Evolutionary conservation across 2,113 vertebrate species (phyloP), one percentile per base, ranked within the genome.

Genomic region (Podilymbus podiceps): DNA sequence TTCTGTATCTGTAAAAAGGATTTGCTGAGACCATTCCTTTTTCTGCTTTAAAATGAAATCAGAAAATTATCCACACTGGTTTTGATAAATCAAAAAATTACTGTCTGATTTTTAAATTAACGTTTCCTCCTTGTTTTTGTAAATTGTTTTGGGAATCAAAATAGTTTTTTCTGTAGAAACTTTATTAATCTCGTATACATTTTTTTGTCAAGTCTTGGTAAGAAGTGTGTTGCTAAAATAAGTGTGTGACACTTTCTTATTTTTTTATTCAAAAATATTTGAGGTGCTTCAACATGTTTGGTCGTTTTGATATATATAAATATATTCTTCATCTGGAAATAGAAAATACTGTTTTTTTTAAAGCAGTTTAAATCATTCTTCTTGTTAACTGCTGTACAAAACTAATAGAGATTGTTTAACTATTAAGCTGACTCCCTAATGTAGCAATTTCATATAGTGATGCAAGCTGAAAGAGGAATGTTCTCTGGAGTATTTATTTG

Each of bases 181-280:
- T 82, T 85, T 21, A 92, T 42, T 83, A 50, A 31, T 56, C 8
- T 62, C 16, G 4, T 3, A 8, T 35, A 31, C 14, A 8, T 52
- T 59, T 53, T 53, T 56, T 79, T 82, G 30, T 50, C 20, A 75
- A n/a, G 12, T 50, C 33, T 75, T 38, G 11, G 14, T 79, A 58
- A 27, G 6, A 58, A 60, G 20, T 21, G 19, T 88, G 27, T 62
- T 0, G 0, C 15, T 83, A 49, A 95, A 93, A 47, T 53, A 72
- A 87, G 5, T 49, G 11, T 2, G 10, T 0, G 0, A n/a, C 31
- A 80, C 17, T 55, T 20, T 85, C 30, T 59, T 1, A 6, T 9
- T 78, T 89, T 78, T 89, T 46, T 15, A n/a, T 30, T 71, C 1
- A 66, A 27, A 69, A 89, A 27, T 64, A 63, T 50, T 82, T 81